Base-by-base conservation (phyloP, 2,888 invertebrate species). In the Dioctria rufipes region DNA sequence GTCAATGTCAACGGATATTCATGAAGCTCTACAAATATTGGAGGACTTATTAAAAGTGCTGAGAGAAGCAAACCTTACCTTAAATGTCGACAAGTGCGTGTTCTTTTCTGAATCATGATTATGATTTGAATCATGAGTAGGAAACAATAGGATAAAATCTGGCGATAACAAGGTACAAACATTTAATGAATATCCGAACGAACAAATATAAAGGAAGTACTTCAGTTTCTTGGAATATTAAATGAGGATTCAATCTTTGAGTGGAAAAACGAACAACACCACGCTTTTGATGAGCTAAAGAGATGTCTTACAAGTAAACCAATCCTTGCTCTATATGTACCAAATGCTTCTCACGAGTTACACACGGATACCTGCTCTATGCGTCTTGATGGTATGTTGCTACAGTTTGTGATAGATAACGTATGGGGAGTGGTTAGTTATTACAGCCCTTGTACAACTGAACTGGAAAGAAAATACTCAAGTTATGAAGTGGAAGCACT, bases 71-170 rank as follows among this genome's bases (percentile, higher is more conserved):
- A n/a, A n/a, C n/a, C n/a, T n/a, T n/a, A n/a, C n/a, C n/a, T n/a
- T 73, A n/a, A 73, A 73, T 42, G 6, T 73, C 4, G 11, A 40
- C 4, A 73, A 73, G 2, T 73, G 73, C 40, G 37, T 8, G 11
- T 73, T 73, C n/a, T 60, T 73, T n/a, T 5, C 25, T 9, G 9
- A 37, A 11, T 2, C 37, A n/a, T 13, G 54, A 8, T 5, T n/a
- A 0, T 73, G 54, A 37, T 60, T 73, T n/a, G 73, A 58, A 4
- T 58, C 39, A n/a, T n/a, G 54, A 39, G 42, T 73, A 39, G 49
- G 39, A 6, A n/a, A 11, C 5, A 6, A 60, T 11, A 54, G 42
- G 5, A 58, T 73, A 5, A 11, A 60, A 42, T 3, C 73, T 42
- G 60, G 73, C 5, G 4, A 5, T 2, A n/a, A n/a, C 1, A 66